phyloP scores from a whole-genome alignment of 2,113 vertebrate genomes.

The Elachura formosa region DNA sequence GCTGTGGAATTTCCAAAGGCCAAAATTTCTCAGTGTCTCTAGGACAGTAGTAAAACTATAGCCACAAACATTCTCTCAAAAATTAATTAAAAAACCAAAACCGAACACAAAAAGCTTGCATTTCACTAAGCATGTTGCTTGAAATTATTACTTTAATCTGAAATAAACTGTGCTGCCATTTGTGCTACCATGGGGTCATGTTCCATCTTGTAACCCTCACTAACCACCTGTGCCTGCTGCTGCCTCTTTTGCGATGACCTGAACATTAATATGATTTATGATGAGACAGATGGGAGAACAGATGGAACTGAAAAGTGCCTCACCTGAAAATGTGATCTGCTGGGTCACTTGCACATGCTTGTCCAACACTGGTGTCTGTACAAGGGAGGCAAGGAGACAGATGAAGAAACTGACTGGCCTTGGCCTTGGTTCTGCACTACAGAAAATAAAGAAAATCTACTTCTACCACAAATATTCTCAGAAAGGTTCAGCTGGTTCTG shows the following conservation, averaged over 20 bases:
- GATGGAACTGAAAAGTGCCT: background rate
- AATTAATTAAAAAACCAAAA: background rate
- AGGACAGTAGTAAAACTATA: background rate
- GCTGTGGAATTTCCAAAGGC: background rate
- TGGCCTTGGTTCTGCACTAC: background rate
- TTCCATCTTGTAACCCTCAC: background rate
- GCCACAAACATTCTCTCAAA: background rate
- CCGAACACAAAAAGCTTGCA: background rate
- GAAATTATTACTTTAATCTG: background rate
- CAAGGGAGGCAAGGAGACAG: background rate
- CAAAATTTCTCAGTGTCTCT: background rate
- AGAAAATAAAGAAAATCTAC: background rate
- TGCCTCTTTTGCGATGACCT: background rate
- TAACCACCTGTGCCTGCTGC: background rate
- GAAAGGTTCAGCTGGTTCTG: background rate
- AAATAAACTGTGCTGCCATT: background rate
- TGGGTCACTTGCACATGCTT: background rate
- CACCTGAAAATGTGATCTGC: background rate
- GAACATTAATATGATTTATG: background rate
- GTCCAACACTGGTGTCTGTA: background rate
- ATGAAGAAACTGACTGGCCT: background rate
- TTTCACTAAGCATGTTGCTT: background rate
- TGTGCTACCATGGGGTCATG: background rate
- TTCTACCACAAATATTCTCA: background rate
- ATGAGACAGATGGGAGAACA: background rate